A percentile compares a stretch with the other conserved stretches of the same genome.
Conservation (phyloP, 1,140 invertebrate genomes). For the Brachionus koreanus region DNA sequence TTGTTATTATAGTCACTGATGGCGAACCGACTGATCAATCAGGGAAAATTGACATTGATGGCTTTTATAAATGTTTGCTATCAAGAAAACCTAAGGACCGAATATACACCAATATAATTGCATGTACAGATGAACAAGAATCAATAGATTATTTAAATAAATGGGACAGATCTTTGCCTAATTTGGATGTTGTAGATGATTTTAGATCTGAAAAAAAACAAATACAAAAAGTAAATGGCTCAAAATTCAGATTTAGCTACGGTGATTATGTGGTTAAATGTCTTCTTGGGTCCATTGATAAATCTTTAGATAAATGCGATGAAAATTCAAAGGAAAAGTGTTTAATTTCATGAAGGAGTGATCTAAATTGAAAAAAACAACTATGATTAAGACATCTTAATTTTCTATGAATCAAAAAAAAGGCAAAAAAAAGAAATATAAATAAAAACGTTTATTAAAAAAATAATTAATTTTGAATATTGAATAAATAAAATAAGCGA, state of each 20-base stretch:
- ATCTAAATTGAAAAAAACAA: too few species aligned
- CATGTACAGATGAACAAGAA: conserved; percentile 30
- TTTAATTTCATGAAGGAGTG: not conserved
- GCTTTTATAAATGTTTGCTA: not conserved
- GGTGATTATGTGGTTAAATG: conserved; percentile 44
- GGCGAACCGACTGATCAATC: conserved; percentile 15
- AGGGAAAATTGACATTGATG: conserved; percentile 19
- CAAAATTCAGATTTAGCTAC: conserved; percentile 7
- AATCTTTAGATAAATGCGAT: conserved; percentile 6
- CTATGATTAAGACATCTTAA: too few species aligned
- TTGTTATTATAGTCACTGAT: conserved; percentile 28
- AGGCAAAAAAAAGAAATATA: too few species aligned
- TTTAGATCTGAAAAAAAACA: conserved; percentile 38
- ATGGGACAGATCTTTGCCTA: not conserved
- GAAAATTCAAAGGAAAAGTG: conserved; percentile 14
- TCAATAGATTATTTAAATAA: conserved; percentile 38
- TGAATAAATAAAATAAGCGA: too few species aligned
- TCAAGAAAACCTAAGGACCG: not conserved
- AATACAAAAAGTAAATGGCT: conserved; percentile 11
- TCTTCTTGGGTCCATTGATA: conserved; percentile 22
- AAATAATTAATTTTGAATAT: too few species aligned
- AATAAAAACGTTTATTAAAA: too few species aligned
- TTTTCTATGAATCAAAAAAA: too few species aligned
- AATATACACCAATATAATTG: conserved; percentile 5
- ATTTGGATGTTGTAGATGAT: conserved; percentile 42